Evolutionary conservation across 2,888 invertebrate species (phyloP).

Genomic region (Limnephilus rhombicus): DNA sequence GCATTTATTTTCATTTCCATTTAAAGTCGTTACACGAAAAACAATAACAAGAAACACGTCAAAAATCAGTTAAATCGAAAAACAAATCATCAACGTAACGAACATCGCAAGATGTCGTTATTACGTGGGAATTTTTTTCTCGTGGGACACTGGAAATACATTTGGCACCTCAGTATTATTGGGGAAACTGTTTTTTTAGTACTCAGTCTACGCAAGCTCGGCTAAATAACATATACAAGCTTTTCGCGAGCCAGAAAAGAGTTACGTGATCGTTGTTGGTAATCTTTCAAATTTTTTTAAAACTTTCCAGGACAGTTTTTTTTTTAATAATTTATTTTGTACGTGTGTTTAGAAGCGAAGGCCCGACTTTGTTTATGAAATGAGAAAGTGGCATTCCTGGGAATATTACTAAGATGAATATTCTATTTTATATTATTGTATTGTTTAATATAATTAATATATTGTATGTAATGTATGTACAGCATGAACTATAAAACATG

Average conservation of each 20-base stretch:
- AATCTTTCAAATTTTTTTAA: not conserved
- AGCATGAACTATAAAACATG: too few species aligned
- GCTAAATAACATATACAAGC: not conserved
- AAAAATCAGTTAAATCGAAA: not conserved
- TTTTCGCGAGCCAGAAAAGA: not conserved
- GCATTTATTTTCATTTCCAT: not conserved
- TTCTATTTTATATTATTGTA: too few species aligned
- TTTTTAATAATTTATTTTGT: not conserved
- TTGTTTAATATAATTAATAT: too few species aligned
- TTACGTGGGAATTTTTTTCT: slow-evolving; percentile 25
- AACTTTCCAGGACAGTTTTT: not conserved
- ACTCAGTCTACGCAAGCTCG: not conserved
- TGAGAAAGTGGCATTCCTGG: not conserved
- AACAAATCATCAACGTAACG: not conserved
- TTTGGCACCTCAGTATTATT: not conserved
- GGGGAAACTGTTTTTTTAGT: not conserved
- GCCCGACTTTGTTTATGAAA: too few species aligned
- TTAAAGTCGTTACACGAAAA: not conserved
- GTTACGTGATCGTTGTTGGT: not conserved
- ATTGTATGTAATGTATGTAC: too few species aligned
- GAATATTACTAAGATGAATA: too few species aligned
- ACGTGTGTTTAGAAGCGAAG: not conserved
- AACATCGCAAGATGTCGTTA: not conserved
- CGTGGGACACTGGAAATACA: not conserved
- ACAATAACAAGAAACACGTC: not conserved